These are phyloP conservation scores for Spheniscus humboldti DNA, from an alignment of 2,797 vertebrate species.

Conservation along the genomic window DNA sequence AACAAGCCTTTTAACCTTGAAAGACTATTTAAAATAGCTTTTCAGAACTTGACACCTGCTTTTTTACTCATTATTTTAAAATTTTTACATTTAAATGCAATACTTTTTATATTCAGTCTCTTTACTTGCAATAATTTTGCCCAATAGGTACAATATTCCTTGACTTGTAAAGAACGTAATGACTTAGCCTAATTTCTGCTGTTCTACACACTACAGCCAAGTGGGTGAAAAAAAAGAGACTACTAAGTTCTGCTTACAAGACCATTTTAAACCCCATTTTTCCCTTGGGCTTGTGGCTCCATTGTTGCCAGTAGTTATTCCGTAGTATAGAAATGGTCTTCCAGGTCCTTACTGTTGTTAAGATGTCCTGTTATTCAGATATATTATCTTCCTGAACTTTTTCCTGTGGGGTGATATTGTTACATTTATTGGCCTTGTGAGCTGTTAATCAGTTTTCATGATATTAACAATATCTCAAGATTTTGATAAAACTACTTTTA, in stretches of 20 bases:
- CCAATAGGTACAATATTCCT: constrained; percentile 38
- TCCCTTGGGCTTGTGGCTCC: constrained; percentile 2
- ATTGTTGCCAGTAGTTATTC: constrained; percentile 19
- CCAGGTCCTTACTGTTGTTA: constrained; percentile 31
- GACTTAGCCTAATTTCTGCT: constrained; percentile 35
- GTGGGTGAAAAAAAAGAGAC: constrained; percentile 3
- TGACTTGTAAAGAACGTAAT: constrained; percentile 33
- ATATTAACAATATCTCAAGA: constrained; percentile 25
- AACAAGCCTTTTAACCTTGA: constrained; percentile 32
- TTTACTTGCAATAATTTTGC: constrained; percentile 53
- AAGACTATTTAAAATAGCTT: constrained; percentile 42
- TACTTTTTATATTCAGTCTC: constrained; percentile 61
- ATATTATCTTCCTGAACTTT: constrained; percentile 24
- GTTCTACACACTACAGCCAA: constrained; percentile 49
- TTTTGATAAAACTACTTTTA: constrained; percentile 47
- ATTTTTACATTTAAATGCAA: constrained; percentile 60
- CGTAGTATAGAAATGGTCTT: constrained; percentile 42
- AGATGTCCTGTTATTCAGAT: constrained; percentile 21
- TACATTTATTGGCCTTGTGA: constrained; percentile 28
- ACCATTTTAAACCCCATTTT: not conserved
- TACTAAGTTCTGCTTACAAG: constrained; percentile 4
- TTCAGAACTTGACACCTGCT: constrained; percentile 34
- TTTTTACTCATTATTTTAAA: constrained; percentile 64
- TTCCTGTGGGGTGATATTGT: constrained; percentile 7
- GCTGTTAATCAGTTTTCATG: constrained; percentile 21